A percentile compares a stretch with the other conserved stretches of the same genome.
Evolutionary conservation across 2,113 vertebrate species (phyloP).

Genomic region (Cheirogaleus medius): DNA sequence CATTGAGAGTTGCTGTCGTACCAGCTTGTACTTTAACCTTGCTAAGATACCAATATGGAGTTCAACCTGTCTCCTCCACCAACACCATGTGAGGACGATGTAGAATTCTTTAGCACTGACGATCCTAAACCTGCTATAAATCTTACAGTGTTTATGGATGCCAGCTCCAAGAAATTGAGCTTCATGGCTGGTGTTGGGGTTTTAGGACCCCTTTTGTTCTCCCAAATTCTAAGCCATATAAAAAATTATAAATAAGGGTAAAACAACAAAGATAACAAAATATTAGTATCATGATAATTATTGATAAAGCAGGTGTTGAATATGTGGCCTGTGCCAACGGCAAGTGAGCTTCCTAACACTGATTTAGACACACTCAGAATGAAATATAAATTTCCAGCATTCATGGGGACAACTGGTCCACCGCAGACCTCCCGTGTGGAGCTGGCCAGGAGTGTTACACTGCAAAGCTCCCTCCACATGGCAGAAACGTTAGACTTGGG

Average conservation of each 20-base stretch:
- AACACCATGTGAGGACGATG: neutral
- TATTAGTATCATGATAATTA: neutral
- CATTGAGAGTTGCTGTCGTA: neutral
- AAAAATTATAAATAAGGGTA: neutral
- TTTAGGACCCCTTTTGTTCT: neutral
- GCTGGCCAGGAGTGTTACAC: neutral
- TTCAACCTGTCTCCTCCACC: neutral
- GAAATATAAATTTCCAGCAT: neutral
- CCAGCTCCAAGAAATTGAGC: neutral
- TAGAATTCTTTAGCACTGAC: neutral
- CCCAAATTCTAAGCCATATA: neutral
- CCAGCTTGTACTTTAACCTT: neutral
- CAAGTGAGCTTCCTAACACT: neutral
- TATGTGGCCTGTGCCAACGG: neutral
- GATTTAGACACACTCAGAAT: neutral
- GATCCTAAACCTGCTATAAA: neutral
- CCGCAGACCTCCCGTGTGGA: neutral
- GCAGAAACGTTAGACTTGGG: neutral
- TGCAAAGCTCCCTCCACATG: neutral
- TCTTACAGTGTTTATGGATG: neutral
- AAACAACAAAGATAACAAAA: neutral
- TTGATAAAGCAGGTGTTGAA: neutral
- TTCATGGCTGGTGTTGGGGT: neutral
- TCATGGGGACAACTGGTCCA: neutral
- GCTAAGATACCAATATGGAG: neutral